Evolutionary conservation across 2,797 vertebrate species (phyloP).

Genomic region (Siniperca obscura): DNA sequence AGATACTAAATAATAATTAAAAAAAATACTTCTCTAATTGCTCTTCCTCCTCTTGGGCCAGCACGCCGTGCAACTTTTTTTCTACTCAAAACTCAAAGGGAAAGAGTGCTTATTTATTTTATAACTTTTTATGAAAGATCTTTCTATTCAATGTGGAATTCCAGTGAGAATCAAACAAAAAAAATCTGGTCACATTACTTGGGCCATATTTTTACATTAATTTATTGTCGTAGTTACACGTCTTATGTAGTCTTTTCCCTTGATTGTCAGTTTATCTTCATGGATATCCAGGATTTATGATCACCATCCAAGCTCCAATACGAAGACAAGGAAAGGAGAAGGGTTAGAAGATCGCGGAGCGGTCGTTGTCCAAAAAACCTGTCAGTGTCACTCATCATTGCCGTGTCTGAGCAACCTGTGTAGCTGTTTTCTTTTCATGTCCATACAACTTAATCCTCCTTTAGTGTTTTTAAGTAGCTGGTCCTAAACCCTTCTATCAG

Average conservation of each 20-base stretch:
- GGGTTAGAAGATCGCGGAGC: slow-evolving; percentile 17
- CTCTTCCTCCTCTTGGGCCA: slow-evolving; percentile 64
- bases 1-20: slow-evolving; percentile 51
- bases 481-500: background rate
- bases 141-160: slow-evolving; percentile 89
- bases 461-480: slow-evolving; percentile 33
- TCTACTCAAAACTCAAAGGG: slow-evolving; percentile 90
- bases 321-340: slow-evolving; percentile 30
- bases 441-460: slow-evolving; percentile 7
- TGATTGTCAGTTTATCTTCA: slow-evolving; percentile 37
- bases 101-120: slow-evolving; percentile 98
- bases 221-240: slow-evolving; percentile 71
- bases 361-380: slow-evolving; percentile 27
- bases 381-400: slow-evolving; percentile 21
- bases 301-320: slow-evolving; percentile 20
- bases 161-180: slow-evolving; percentile 59
- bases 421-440: slow-evolving; percentile 41
- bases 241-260: slow-evolving; percentile 47
- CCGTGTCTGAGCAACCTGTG: slow-evolving; percentile 32
- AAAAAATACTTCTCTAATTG: slow-evolving; percentile 55
- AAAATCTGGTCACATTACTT: slow-evolving; percentile 42
- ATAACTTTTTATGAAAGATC: slow-evolving; percentile 96
- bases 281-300: slow-evolving; percentile 19
- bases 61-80: slow-evolving; percentile 89
- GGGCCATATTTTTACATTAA: slow-evolving; percentile 74